These are phyloP conservation scores for Lemur catta DNA, from an alignment of 2,797 vertebrate genomes.

Conservation along the genomic window DNA sequence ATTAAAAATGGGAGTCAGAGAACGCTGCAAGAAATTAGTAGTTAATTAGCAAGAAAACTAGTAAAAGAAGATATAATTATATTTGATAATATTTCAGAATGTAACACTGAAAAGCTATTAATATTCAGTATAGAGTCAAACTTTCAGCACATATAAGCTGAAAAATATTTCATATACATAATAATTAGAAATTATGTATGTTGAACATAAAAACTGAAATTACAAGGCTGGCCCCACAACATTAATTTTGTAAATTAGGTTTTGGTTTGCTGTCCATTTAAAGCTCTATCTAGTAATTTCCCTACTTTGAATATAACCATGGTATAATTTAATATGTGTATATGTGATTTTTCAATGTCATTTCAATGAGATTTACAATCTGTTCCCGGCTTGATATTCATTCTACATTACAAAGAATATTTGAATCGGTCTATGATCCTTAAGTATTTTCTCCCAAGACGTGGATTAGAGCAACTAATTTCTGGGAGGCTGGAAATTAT, in stretches of 20 bases:
- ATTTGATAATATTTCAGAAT: slow-evolving; percentile 54
- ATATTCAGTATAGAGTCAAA: slow-evolving; percentile 49
- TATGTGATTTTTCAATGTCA: slow-evolving; percentile 6
- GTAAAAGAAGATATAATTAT: slow-evolving; percentile 59
- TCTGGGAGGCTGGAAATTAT: slow-evolving; percentile 4
- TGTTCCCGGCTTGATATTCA: slow-evolving; percentile 24
- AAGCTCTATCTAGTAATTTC: slow-evolving; percentile 16
- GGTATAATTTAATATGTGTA: background rate
- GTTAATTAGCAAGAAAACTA: slow-evolving; percentile 61
- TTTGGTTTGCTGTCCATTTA: slow-evolving; percentile 53
- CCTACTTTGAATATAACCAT: slow-evolving; percentile 39
- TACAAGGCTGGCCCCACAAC: slow-evolving; percentile 53
- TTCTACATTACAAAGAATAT: slow-evolving; percentile 27
- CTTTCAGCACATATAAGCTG: slow-evolving; percentile 4
- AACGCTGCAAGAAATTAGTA: slow-evolving; percentile 53
- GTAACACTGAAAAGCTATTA: slow-evolving; percentile 37
- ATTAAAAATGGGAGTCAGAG: slow-evolving; percentile 45
- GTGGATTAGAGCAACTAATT: background rate
- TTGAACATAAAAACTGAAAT: slow-evolving; percentile 52
- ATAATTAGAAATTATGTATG: slow-evolving; percentile 53
- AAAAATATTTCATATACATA: slow-evolving; percentile 53
- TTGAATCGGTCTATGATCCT: background rate
- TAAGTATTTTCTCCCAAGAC: background rate
- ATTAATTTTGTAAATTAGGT: slow-evolving; percentile 81
- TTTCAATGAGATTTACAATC: slow-evolving; percentile 20